A percentile compares a stretch with the other conserved stretches of the same genome.
Evolutionary conservation across 2,797 vertebrate species (phyloP).

Genomic region (Tarsius wallacei): DNA sequence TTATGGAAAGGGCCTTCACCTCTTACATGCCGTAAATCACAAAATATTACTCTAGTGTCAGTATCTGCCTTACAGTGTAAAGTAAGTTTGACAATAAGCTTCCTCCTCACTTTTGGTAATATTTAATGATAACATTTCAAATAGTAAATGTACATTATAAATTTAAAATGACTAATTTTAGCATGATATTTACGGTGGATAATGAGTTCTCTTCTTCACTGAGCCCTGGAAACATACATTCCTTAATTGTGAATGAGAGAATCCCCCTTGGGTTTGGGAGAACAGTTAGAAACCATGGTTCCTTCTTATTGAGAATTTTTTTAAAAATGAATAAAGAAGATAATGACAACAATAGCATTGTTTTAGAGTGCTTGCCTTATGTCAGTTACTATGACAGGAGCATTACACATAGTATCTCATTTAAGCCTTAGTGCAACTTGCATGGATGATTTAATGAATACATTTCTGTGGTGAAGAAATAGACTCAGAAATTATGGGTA

Average conservation of each 20-base stretch:
- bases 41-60: not conserved
- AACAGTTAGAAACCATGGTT: not conserved
- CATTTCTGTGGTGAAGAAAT: slow-evolving; percentile 14
- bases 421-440: not conserved
- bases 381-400: not conserved
- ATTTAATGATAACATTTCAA: not conserved
- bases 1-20: not conserved
- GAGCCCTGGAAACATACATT: not conserved
- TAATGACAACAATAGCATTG: not conserved
- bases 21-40: not conserved
- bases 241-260: not conserved
- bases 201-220: not conserved
- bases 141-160: not conserved
- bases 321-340: not conserved
- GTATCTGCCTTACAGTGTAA: not conserved
- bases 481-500: not conserved
- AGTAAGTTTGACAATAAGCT: not conserved
- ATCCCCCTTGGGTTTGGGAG: not conserved
- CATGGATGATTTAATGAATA: not conserved
- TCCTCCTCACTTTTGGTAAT: not conserved
- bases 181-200: not conserved
- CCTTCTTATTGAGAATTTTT: slow-evolving; percentile 26
- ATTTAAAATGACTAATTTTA: not conserved
- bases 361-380: not conserved
- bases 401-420: not conserved